Conservation (phyloP, 2,797 vertebrate genomes). For the Capromys pilorides region DNA sequence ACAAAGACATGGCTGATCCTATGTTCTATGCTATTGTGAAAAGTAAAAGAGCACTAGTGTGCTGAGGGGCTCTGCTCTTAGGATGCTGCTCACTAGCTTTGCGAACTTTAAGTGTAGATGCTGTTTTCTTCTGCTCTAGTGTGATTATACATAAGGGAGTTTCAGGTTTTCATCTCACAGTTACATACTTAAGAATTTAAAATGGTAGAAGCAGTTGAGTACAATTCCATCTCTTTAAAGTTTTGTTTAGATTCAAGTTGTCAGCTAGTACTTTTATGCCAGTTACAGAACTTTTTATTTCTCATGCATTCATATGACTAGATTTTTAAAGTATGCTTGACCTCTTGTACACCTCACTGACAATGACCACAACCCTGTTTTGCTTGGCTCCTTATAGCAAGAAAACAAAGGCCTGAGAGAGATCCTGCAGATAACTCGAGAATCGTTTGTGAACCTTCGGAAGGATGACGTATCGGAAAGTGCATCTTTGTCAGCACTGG, state of each 20-base stretch:
- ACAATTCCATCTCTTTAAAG: not conserved
- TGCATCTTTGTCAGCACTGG: constrained; percentile 91
- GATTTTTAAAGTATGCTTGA: not conserved
- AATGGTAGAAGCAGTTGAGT: not conserved
- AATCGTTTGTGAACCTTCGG: constrained; percentile 94
- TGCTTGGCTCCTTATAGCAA: constrained; percentile 86
- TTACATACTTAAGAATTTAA: not conserved
- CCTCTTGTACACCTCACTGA: not conserved
- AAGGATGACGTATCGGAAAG: constrained; percentile 92
- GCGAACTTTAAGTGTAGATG: no score
- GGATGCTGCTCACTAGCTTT: not conserved
- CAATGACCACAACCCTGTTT: constrained; percentile 14
- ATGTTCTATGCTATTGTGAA: not conserved
- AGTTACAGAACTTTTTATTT: constrained; percentile 10
- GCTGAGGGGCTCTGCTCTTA: not conserved
- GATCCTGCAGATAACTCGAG: constrained; percentile 96
- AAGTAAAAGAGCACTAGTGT: not conserved
- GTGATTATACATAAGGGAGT: not conserved
- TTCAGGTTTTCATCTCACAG: constrained; percentile 10
- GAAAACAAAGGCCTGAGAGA: constrained; percentile 96
- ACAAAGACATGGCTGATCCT: not conserved
- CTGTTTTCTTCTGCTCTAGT: not conserved
- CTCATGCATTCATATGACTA: not conserved
- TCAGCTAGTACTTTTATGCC: not conserved
- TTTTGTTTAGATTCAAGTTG: constrained; percentile 1